Evolutionary conservation across 2,888 invertebrate species (phyloP).

Genomic region (Malthinus seriepunctatus): DNA sequence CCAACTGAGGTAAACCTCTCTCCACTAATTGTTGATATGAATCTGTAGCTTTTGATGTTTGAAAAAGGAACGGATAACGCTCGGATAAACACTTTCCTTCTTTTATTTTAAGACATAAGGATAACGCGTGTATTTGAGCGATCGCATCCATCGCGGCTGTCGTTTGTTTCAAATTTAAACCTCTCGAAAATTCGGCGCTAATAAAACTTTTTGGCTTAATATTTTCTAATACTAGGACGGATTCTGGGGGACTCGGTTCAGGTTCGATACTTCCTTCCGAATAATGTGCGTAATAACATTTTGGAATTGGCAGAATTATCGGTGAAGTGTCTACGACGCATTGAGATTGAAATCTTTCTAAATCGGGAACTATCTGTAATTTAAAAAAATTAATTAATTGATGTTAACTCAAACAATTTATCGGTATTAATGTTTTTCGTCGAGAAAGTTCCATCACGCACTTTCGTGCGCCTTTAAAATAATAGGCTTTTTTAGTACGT

Average conservation of each 20-base stretch:
- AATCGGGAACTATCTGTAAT: slow-evolving; percentile 69
- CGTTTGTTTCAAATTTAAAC: slow-evolving; percentile 67
- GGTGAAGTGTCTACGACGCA: slow-evolving; percentile 53
- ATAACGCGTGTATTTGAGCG: slow-evolving; percentile 74
- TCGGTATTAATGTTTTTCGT: too few species aligned
- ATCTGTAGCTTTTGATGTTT: slow-evolving; percentile 77
- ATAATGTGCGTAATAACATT: slow-evolving; percentile 70
- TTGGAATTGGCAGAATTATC: slow-evolving; percentile 67
- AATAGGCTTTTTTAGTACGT: too few species aligned
- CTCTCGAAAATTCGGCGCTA: slow-evolving; percentile 70
- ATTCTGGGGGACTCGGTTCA: slow-evolving; percentile 61
- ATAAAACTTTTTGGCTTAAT: slow-evolving; percentile 67
- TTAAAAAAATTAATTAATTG: slow-evolving; percentile 11
- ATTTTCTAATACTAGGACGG: slow-evolving; percentile 75
- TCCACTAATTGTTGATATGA: slow-evolving; percentile 79
- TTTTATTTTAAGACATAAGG: slow-evolving; percentile 65
- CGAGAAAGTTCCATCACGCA: too few species aligned
- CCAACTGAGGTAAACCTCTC: slow-evolving; percentile 75
- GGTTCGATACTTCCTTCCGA: slow-evolving; percentile 55
- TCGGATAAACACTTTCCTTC: slow-evolving; percentile 58
- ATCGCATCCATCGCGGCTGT: slow-evolving; percentile 72
- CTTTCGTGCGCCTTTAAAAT: too few species aligned
- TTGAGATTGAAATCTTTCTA: slow-evolving; percentile 64
- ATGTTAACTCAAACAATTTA: neutral
- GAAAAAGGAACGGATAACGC: slow-evolving; percentile 71